Conservation (phyloP, 2,888 invertebrate genomes). For the Nemoura dubitans region DNA sequence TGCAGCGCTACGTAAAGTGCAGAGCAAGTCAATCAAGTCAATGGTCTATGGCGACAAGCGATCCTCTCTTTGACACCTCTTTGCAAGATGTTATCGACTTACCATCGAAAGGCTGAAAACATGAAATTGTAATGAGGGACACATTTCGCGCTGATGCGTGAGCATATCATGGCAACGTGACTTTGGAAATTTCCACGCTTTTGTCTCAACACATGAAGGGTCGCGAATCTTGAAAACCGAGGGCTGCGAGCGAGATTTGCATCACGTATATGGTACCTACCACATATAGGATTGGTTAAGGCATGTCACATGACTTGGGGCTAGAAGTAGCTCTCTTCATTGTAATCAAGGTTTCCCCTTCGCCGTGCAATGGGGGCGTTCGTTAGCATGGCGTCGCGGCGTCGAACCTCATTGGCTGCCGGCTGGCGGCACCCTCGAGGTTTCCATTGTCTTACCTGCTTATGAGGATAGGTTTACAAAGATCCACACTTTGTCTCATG, state of each 20-base stretch:
- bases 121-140: slow-evolving; percentile 48
- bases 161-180: slow-evolving; percentile 28
- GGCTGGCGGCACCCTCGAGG: slow-evolving; percentile 22
- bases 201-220: slow-evolving; percentile 49
- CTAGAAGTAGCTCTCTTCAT: slow-evolving; percentile 49
- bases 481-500: slow-evolving; percentile 45
- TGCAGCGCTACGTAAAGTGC: not conserved
- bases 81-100: not conserved
- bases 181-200: slow-evolving; percentile 49
- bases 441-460: slow-evolving; percentile 28
- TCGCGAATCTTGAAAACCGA: slow-evolving; percentile 44
- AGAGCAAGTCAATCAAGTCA: not conserved
- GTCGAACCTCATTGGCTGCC: slow-evolving; percentile 47
- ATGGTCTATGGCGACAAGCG: not conserved
- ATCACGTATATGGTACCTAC: slow-evolving; percentile 47
- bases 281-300: slow-evolving; percentile 57
- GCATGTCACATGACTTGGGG: slow-evolving; percentile 54
- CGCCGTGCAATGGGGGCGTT: slow-evolving; percentile 44
- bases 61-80: slow-evolving; percentile 12
- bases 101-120: not conserved
- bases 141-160: slow-evolving; percentile 38
- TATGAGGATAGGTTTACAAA: slow-evolving; percentile 28
- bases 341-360: slow-evolving; percentile 49
- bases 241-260: slow-evolving; percentile 43
- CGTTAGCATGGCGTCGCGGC: slow-evolving; percentile 46